Evolutionary conservation across 2,797 vertebrate genomes (phyloP), one percentile per base, ranked within the genome.

Genomic region (Esox lucius): DNA sequence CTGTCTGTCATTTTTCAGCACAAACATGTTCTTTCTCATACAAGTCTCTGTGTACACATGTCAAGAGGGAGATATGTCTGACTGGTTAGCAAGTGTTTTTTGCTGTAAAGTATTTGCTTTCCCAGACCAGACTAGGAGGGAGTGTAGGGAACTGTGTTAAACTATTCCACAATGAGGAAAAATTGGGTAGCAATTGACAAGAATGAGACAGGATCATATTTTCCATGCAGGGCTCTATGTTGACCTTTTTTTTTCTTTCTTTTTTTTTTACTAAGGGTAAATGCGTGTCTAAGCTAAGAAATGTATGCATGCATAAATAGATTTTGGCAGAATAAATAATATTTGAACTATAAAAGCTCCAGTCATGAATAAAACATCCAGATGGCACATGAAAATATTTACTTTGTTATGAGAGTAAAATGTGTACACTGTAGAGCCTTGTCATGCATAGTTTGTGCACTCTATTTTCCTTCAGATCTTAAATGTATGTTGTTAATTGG

Each of bases 201-300:
- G 90, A 89, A 87, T 84, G 83, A 90, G 85, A 90, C 88, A 87
- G 69, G 85, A 83, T 91, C 66, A 90, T 83, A 81, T 89, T 92
- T 92, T 91, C 90, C 35, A 39, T 39, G 35, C 35, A 39, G 35
- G 35, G 35, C 35, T 33, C 33, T 39, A 39, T 39, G 35, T 3
- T 39, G 2, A 39, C 35, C 33, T 33, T 33, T 33, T 33, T 33
- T 33, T 5, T 5, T 2, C 5, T 33, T 33, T 33, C 33, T 33
- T 33, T 39, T 8, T 35, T 8, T 39, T 39, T 39, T 2, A 39
- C 28, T 31, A 31, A 28, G 2, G 2, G 35, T 39, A 39, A 39
- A 39, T 39, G 35, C 39, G 35, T 39, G 35, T 39, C 35, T 39
- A 39, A 39, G 1, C 35, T 8, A 5, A 39, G 7, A 39, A 6